Conservation (phyloP, 2,113 vertebrate genomes). For the Brevimyrus niger region DNA sequence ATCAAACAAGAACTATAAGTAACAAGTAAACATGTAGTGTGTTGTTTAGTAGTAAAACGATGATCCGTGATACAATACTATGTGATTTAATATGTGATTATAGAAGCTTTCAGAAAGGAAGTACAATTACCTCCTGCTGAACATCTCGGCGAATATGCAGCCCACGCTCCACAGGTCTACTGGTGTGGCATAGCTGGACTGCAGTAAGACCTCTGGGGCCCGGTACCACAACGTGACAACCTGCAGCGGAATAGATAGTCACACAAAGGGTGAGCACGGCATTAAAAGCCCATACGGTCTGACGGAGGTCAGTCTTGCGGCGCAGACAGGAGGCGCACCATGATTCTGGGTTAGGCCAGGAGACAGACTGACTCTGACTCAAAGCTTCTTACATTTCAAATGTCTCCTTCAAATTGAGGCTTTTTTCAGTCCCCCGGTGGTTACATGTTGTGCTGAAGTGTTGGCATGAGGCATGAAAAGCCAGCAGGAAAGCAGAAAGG, state of each 20-base stretch:
- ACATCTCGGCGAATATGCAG: conserved; percentile 98
- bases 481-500: background rate
- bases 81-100: background rate
- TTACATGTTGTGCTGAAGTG: background rate
- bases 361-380: background rate
- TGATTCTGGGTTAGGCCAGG: background rate
- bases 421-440: background rate
- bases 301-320: background rate
- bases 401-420: background rate
- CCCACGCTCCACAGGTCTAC: conserved; percentile 98
- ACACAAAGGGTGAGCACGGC: background rate
- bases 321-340: background rate
- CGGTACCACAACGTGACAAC: conserved; percentile 97
- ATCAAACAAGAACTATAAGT: background rate
- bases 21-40: background rate
- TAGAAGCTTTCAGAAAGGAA: background rate
- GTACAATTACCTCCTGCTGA: conserved; percentile 85
- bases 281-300: background rate
- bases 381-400: background rate
- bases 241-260: conserved; percentile 51
- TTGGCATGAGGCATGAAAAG: background rate
- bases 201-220: conserved; percentile 92
- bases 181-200: conserved; percentile 95
- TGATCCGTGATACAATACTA: background rate
- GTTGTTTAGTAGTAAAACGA: background rate